A percentile compares a stretch with the other conserved stretches of the same genome.
These are phyloP conservation scores for Acanthurus tractus DNA, from an alignment of 2,797 vertebrate species.

Conservation along the genomic window DNA sequence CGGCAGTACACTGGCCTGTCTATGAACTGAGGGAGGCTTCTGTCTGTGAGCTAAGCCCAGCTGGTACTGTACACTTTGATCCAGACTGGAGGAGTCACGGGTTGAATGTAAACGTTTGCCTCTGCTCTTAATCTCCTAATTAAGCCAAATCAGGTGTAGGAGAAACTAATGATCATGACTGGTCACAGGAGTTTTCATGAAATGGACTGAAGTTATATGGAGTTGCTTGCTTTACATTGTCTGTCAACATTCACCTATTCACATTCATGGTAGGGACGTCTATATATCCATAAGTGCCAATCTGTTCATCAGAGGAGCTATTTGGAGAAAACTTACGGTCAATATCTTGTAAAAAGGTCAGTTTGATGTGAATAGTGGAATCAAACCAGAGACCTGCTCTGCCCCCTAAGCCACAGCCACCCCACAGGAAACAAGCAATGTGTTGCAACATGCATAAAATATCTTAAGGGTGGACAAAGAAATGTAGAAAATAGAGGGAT, in stretches of 20 bases:
- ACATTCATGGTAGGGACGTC: too few relatives aligned
- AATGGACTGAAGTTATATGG: background rate
- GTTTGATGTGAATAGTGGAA: too few relatives aligned
- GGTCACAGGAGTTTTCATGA: conserved; percentile 12
- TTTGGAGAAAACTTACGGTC: too few relatives aligned
- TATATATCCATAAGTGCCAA: too few relatives aligned
- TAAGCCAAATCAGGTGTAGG: conserved; percentile 14
- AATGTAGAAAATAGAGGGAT: background rate
- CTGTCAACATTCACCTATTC: too few relatives aligned
- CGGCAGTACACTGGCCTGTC: conserved; percentile 47
- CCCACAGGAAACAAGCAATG: background rate
- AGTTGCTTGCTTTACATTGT: too few relatives aligned
- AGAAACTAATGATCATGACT: too few relatives aligned
- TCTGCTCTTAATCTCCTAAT: conserved; percentile 57
- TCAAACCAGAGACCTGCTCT: too few relatives aligned
- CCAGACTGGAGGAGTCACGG: conserved; percentile 50
- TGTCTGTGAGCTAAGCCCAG: conserved; percentile 24
- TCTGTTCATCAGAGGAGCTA: too few relatives aligned
- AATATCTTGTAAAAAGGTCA: too few relatives aligned
- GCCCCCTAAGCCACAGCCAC: too few relatives aligned
- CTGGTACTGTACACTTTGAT: conserved; percentile 25
- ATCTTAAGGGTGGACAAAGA: background rate
- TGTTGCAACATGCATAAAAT: background rate
- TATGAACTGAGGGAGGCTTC: conserved; percentile 58
- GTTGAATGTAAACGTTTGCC: conserved; percentile 56